Base-by-base conservation (phyloP, 2,113 vertebrate species). In the Podilymbus podiceps region DNA sequence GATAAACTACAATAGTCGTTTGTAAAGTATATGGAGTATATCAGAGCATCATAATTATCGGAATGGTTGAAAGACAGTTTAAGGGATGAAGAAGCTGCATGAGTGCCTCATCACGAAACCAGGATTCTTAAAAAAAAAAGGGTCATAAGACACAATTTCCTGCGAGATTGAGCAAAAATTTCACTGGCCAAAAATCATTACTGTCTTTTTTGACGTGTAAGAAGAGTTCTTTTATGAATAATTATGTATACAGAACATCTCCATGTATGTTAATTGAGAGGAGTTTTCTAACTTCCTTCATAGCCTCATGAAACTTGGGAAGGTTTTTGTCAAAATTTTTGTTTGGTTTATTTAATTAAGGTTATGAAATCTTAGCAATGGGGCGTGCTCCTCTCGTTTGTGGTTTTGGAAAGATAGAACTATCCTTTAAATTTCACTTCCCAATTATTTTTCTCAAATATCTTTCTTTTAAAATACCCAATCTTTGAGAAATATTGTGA, bases 381-480 rank as follows among this genome's bases (percentile, higher is more conserved):
- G 44, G n/a, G 7, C 8, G 27, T 16, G 4, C 73, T 90, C 16
- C 46, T 90, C 11, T 85, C 15, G 8, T 76, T 71, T 63, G 11
- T 66, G 60, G 28, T 90, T 83, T 91, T 5, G 11, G 47, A n/a
- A 82, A 80, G 81, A 30, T 30, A 79, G 23, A 68, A 35, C 38
- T 90, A 5, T 22, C 55, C 95, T 92, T 60, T 52, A 64, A 84
- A 85, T 59, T 62, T 60, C 12, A 73, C 62, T 38, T 56, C 2
- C 19, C 23, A 55, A 82, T 83, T 80, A 53, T 71, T 90, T 83
- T 96, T 96, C 74, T 56, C 90, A 91, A 93, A 87, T 76, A 8
- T 31, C n/a, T 69, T 44, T 88, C 1, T 90, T 95, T 35, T 56
- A 71, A 44, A 86, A 88, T 46, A 69, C 3, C 13, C 15, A 25